Evolutionary conservation across 1,140 invertebrate genomes (phyloP).

Genomic region (Lordiphosa stackelbergi): DNA sequence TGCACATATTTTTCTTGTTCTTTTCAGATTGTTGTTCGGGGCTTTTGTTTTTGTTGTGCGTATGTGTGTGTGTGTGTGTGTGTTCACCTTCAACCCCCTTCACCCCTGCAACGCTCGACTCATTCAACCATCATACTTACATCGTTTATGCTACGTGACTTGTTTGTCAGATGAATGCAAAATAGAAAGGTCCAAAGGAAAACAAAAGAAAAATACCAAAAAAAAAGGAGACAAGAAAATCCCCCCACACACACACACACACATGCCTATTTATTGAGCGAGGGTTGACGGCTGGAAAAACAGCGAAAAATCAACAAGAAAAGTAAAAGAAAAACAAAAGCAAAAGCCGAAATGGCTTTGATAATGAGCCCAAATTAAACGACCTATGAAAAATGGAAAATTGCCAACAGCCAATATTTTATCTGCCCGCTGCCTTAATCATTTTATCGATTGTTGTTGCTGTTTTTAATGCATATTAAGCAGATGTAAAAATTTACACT

Average conservation of each 20-base stretch:
- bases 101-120: conserved; percentile 10
- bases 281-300: no score
- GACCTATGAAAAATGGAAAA: conserved; percentile 19
- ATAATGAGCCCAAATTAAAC: conserved; percentile 60
- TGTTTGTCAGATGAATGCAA: conserved; percentile 46
- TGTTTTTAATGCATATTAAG: conserved; percentile 62
- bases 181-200: conserved; percentile 25
- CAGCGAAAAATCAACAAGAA: no score
- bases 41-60: not conserved
- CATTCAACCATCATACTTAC: conserved; percentile 29
- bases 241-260: no score
- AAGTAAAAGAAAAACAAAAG: conserved; percentile 6
- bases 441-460: conserved; percentile 55
- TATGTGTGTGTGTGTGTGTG: not conserved
- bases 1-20: conserved; percentile 17
- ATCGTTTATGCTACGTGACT: conserved; percentile 48
- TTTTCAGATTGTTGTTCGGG: no score
- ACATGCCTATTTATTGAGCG: no score
- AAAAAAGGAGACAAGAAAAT: conserved; percentile 18
- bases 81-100: conserved; percentile 13
- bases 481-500: conserved; percentile 65
- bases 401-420: conserved; percentile 6
- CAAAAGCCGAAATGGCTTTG: conserved; percentile 14
- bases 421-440: conserved; percentile 43
- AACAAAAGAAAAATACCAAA: conserved; percentile 11